phyloP scores from a whole-genome alignment of 2,888 invertebrate species.

The Spodoptera littoralis region DNA sequence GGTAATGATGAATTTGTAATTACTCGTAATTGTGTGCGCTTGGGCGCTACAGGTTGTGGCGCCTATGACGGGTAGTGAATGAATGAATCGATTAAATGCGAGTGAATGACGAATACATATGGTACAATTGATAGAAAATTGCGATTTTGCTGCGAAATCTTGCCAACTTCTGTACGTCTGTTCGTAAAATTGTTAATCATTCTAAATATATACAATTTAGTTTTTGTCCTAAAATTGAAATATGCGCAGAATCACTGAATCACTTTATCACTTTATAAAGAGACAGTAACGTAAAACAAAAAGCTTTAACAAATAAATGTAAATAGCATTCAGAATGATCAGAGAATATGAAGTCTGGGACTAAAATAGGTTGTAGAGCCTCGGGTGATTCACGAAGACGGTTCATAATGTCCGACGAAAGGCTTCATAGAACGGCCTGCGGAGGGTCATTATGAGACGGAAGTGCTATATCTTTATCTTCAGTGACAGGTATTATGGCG shows the following conservation, averaged over 20 bases:
- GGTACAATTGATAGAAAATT: conserved; percentile 14
- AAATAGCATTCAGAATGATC: conserved; percentile 9
- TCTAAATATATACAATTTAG: too few relatives aligned
- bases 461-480: conserved; percentile 54
- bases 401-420: conserved; percentile 37
- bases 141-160: conserved; percentile 5
- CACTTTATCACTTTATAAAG: too few relatives aligned
- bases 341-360: conserved; percentile 16
- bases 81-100: conserved; percentile 67
- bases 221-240: too few relatives aligned
- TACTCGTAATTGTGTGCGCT: conserved; percentile 51
- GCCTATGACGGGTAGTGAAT: conserved; percentile 57
- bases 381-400: conserved; percentile 22
- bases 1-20: conserved; percentile 68
- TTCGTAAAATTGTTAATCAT: too few relatives aligned
- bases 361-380: conserved; percentile 18
- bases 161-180: too few relatives aligned
- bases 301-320: neutral
- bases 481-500: conserved; percentile 51
- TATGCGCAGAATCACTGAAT: too few relatives aligned
- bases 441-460: conserved; percentile 52
- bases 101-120: conserved; percentile 58
- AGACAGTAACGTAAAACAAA: neutral
- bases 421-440: conserved; percentile 41
- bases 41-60: conserved; percentile 41